Percentiles rank a stretch among this genome's conserved stretches.
Evolutionary conservation across 1,140 invertebrate species (phyloP).

Genomic region (Acromyrmex charruanus): DNA sequence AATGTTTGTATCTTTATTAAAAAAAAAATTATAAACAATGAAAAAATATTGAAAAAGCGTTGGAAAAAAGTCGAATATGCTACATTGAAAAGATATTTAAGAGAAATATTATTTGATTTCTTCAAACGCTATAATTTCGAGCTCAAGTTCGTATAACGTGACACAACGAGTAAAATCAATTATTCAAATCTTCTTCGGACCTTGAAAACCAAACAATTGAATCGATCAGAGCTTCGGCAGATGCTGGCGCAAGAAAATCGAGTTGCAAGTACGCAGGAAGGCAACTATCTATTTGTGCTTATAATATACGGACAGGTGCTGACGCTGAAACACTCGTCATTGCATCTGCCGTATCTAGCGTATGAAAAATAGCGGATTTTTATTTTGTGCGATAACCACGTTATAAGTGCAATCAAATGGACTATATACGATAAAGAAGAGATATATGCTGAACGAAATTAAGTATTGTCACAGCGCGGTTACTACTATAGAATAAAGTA

Average conservation of each 20-base stretch:
- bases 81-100: no score
- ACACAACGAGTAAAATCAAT: constrained; percentile 51
- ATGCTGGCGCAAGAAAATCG: constrained; percentile 16
- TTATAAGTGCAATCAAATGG: neutral
- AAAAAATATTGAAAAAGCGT: no score
- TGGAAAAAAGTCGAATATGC: no score
- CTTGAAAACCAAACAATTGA: neutral
- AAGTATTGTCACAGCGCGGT: no score
- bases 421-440: neutral
- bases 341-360: constrained; percentile 69
- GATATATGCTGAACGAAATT: no score
- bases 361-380: constrained; percentile 32
- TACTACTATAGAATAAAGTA: no score
- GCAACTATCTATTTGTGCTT: constrained; percentile 19
- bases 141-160: constrained; percentile 29
- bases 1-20: no score
- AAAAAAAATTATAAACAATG: no score
- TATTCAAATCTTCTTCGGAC: constrained; percentile 55
- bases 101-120: neutral
- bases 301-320: constrained; percentile 61
- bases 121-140: neutral
- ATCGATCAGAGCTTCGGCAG: neutral
- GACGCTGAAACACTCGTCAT: constrained; percentile 36
- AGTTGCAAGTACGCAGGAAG: neutral
- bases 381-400: neutral